phyloP scores from a whole-genome alignment of 2,888 invertebrate genomes.

The Tetranychus truncatus region DNA sequence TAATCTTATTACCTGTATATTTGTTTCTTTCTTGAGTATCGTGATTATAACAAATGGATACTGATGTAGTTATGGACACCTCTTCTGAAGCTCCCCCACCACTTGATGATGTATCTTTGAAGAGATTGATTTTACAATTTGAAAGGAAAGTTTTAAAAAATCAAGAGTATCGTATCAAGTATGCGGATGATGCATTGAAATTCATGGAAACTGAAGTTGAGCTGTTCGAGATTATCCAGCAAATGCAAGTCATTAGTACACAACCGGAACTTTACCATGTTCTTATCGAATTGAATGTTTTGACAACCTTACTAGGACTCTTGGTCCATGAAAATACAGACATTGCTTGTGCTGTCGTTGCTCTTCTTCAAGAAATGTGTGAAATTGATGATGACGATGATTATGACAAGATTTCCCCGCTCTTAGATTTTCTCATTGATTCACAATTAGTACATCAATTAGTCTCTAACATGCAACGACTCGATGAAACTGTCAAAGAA shows the following conservation, averaged over 20 bases:
- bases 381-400: constrained; percentile 77
- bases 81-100: background rate
- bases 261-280: constrained; percentile 84
- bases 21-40: background rate
- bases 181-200: constrained; percentile 85
- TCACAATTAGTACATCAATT: constrained; percentile 74
- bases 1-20: background rate
- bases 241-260: constrained; percentile 80
- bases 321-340: constrained; percentile 82
- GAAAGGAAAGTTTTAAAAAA: constrained; percentile 84
- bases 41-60: background rate
- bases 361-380: constrained; percentile 63
- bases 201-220: constrained; percentile 94
- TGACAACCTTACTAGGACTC: constrained; percentile 75
- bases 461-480: constrained; percentile 74
- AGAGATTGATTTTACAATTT: constrained; percentile 49
- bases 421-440: constrained; percentile 68
- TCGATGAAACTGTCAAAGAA: constrained; percentile 80
- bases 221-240: constrained; percentile 65
- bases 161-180: constrained; percentile 94
- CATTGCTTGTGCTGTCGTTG: constrained; percentile 59
- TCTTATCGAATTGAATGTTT: constrained; percentile 67
- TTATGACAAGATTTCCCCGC: constrained; percentile 70
- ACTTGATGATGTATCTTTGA: background rate
- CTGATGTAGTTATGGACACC: background rate